Conservation (phyloP, 2,797 vertebrate genomes). For the Apogon hyalosoma region DNA sequence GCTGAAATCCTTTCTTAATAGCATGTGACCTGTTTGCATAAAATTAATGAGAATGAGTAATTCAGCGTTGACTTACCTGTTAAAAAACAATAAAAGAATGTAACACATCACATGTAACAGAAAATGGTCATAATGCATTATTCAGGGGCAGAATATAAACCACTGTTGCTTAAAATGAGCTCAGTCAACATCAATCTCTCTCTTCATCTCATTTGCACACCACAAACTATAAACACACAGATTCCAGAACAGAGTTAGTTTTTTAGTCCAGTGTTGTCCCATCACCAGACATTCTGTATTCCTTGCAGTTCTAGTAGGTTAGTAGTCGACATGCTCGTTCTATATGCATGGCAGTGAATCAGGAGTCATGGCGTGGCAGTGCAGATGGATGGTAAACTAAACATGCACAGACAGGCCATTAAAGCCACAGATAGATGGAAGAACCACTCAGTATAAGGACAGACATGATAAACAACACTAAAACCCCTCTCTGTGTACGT, state of each 20-base stretch:
- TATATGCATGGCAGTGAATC: constrained; percentile 62
- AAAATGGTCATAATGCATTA: background rate
- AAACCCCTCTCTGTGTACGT: constrained; percentile 24
- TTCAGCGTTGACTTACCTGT: background rate
- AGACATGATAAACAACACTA: constrained; percentile 53
- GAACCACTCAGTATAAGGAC: constrained; percentile 44
- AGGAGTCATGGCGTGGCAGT: constrained; percentile 59
- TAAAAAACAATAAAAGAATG: background rate
- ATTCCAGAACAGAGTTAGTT: constrained; percentile 7
- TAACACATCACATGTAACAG: background rate
- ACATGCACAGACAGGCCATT: constrained; percentile 73
- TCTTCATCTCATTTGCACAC: background rate
- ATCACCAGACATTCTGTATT: constrained; percentile 17
- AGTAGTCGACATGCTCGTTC: constrained; percentile 48
- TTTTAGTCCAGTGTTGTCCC: constrained; percentile 10
- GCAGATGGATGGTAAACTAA: constrained; percentile 71
- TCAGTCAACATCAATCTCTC: background rate
- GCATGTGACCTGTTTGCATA: constrained; percentile 27
- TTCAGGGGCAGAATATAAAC: background rate
- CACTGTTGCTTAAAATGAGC: no score
- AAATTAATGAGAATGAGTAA: constrained; percentile 35
- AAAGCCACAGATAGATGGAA: constrained; percentile 67
- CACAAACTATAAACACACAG: background rate
- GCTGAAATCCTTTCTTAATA: constrained; percentile 32
- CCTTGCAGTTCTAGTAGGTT: no score